phyloP scores from a whole-genome alignment of 2,797 vertebrate genomes.

The Chaunax sp. region DNA sequence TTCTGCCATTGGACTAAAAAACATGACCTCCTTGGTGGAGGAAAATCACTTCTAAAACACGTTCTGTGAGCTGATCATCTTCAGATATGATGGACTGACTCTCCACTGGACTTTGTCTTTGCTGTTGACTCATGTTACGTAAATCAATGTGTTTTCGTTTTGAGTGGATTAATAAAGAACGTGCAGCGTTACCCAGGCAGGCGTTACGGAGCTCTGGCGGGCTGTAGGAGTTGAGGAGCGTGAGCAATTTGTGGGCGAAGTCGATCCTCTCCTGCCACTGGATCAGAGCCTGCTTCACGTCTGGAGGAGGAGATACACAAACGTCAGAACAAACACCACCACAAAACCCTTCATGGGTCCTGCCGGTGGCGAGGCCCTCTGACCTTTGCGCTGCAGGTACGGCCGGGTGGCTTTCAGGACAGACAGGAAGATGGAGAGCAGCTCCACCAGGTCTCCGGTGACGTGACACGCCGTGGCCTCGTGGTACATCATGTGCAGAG shows the following conservation, averaged over 20 bases:
- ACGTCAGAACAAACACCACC: background rate
- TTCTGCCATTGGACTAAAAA: too few relatives aligned
- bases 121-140: too few relatives aligned
- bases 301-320: constrained; percentile 71
- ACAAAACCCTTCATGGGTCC: background rate
- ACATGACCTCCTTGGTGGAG: too few relatives aligned
- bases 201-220: constrained; percentile 95
- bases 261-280: constrained; percentile 99
- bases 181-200: constrained; percentile 93
- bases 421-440: constrained; percentile 97
- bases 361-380: constrained; percentile 16
- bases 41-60: too few relatives aligned
- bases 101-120: too few relatives aligned
- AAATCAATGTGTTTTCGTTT: too few relatives aligned
- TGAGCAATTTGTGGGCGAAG: constrained; percentile 98
- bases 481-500: constrained; percentile 99
- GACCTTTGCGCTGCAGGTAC: constrained; percentile 98
- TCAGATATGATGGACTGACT: too few relatives aligned
- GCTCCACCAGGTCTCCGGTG: constrained; percentile 97
- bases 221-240: constrained; percentile 97
- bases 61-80: too few relatives aligned
- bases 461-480: constrained; percentile 98
- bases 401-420: constrained; percentile 96
- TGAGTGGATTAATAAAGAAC: too few relatives aligned
- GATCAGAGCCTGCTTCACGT: constrained; percentile 99